A percentile compares a stretch with the other conserved stretches of the same genome.
Conservation (phyloP, 2,888 invertebrate species). For the Lycophotia porphyrea region DNA sequence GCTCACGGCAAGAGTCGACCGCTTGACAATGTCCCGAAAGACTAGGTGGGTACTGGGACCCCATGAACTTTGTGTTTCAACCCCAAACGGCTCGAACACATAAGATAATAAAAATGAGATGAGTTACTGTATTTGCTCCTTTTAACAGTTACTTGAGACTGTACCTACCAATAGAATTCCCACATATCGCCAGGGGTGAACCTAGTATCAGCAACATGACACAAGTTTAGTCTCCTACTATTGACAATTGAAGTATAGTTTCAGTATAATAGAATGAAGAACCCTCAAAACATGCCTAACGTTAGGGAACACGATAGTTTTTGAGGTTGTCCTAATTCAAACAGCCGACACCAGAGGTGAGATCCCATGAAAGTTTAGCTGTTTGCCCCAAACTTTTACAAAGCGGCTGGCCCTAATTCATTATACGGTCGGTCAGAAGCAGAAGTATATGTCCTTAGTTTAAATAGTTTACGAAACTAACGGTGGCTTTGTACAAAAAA, state of each 20-base stretch:
- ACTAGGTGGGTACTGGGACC: background rate
- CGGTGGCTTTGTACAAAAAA: slow-evolving; percentile 30
- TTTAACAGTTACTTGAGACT: background rate
- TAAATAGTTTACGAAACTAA: slow-evolving; percentile 59
- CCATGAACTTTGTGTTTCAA: background rate
- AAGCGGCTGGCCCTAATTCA: slow-evolving; percentile 60
- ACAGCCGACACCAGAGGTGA: slow-evolving; percentile 51
- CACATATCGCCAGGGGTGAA: background rate
- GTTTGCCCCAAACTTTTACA: slow-evolving; percentile 63
- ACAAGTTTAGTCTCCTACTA: background rate
- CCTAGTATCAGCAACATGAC: background rate
- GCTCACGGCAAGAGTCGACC: background rate
- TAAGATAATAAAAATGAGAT: too few species aligned
- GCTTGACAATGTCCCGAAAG: background rate
- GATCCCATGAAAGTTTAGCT: slow-evolving; percentile 56
- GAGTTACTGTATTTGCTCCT: background rate
- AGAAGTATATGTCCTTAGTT: slow-evolving; percentile 53
- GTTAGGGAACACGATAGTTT: slow-evolving; percentile 47
- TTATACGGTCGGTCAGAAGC: slow-evolving; percentile 57
- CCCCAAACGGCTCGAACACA: background rate
- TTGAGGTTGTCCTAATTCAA: slow-evolving; percentile 55
- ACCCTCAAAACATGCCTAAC: slow-evolving; percentile 6
- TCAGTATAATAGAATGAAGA: slow-evolving; percentile 12
- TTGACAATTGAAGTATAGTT: background rate
- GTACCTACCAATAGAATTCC: background rate